phyloP scores from a whole-genome alignment of 2,888 invertebrate genomes.

The Anarsia innoxiella region DNA sequence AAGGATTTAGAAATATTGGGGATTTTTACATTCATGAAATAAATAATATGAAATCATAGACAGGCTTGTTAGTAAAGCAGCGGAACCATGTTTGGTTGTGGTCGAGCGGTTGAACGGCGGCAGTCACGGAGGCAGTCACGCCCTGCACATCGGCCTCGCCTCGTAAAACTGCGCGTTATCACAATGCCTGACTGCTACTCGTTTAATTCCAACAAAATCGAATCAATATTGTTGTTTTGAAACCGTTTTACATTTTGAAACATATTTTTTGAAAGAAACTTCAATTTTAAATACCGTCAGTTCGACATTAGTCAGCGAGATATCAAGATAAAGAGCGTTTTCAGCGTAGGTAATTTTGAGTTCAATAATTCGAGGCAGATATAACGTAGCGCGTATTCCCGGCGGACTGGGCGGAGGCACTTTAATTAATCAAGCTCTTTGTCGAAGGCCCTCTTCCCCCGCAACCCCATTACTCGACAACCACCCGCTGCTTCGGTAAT shows the following conservation, averaged over 20 bases:
- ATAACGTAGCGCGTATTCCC: conserved; percentile 48
- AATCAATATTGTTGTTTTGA: too few species aligned
- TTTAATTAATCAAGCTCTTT: conserved; percentile 72
- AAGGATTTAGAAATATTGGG: too few species aligned
- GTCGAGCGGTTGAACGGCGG: too few species aligned
- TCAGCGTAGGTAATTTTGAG: conserved; percentile 36
- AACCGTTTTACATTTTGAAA: too few species aligned
- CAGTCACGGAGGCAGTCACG: conserved; percentile 51
- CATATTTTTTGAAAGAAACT: too few species aligned
- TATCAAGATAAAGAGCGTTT: too few species aligned
- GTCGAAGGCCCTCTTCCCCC: conserved; percentile 36
- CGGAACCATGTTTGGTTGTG: too few species aligned
- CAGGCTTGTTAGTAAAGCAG: too few species aligned
- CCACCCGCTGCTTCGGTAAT: conserved; percentile 52
- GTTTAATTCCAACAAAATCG: conserved; percentile 37
- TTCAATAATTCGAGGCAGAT: conserved; percentile 48
- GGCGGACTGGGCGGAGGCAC: conserved; percentile 60
- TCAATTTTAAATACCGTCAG: too few species aligned
- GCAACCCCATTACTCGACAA: conserved; percentile 12
- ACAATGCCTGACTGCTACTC: conserved; percentile 46
- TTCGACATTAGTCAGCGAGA: too few species aligned
- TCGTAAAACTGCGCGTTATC: conserved; percentile 52
- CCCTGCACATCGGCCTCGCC: conserved; percentile 56
- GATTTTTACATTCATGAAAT: too few species aligned
- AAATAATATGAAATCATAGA: too few species aligned